Evolutionary conservation across 2,113 vertebrate genomes (phyloP), one percentile per base, ranked within the genome.

Genomic region (Salvelinus sp.): DNA sequence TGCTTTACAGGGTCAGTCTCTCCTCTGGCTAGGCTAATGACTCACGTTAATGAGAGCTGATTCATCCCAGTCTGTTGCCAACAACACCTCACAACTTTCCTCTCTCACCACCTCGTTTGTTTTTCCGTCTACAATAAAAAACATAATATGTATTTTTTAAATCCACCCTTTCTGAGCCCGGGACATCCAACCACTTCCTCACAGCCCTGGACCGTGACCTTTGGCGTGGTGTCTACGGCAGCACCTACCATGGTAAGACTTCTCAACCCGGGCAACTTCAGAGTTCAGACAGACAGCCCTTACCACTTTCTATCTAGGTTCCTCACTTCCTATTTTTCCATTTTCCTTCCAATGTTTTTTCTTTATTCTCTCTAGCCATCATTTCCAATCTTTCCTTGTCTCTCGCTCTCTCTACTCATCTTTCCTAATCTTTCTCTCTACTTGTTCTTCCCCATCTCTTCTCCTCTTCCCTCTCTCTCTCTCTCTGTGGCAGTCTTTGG

Each of bases 21-120:
- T 65, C 30, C 64, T 50, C 38, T 25, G 62, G 63, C 73, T 74
- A 20, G 38, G 33, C 73, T 65, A 64, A 74, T 74, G 73, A 74
- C 22, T 74, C 63, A 64, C 62, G 48, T 65, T 74, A 74, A 74
- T 66, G 73, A 74, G 38, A 38, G 44, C 64, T 80, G 70, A 64
- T 28, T 50, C 48, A 64, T 75, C 50, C 57, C 25, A 68, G 18
- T 30, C 44, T 47, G 22, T 62, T 68, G 22, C 44, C 70, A 72
- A 20, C 58, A 67, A 62, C 68, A 75, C 58, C 47, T 75, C 22
- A 75, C 66, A 68, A 68, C 66, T 38, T 68, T 28, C 7, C 50
- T 22, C 30, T 72, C 16, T 72, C 27, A 58, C 27, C 73, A 27
- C 25, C 22, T 54, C 14, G n/a, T 77, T 23, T 66, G n/a, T 66